These are phyloP conservation scores for Saguinus imperator DNA, from an alignment of 2,113 vertebrate species.

Conservation along the genomic window DNA sequence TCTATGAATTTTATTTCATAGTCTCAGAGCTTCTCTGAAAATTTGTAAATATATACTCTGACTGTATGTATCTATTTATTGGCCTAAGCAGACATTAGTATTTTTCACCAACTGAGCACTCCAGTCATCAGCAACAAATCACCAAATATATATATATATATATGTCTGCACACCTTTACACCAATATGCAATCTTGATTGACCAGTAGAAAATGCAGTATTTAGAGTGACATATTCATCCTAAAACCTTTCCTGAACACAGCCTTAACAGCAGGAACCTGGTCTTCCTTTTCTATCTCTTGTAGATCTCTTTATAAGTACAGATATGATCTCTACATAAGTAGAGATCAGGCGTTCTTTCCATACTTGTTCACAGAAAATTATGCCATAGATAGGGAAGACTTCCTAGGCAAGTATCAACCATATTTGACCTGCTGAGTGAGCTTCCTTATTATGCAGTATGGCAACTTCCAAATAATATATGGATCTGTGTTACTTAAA, in stretches of 20 bases:
- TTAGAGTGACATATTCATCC: constrained; percentile 89
- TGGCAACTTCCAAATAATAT: constrained; percentile 90
- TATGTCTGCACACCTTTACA: constrained; percentile 89
- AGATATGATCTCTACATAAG: constrained; percentile 87
- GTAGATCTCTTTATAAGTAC: constrained; percentile 93
- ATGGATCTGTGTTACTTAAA: constrained; percentile 89
- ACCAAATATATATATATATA: constrained; percentile 83
- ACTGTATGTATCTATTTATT: constrained; percentile 89
- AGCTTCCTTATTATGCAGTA: constrained; percentile 91
- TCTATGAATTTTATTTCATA: background rate
- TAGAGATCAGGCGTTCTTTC: constrained; percentile 93
- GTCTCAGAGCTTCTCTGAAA: background rate
- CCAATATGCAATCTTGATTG: constrained; percentile 90
- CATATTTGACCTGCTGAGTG: constrained; percentile 90
- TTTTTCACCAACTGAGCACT: constrained; percentile 88
- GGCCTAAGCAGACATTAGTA: constrained; percentile 90
- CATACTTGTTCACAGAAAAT: constrained; percentile 92
- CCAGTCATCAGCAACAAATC: constrained; percentile 91
- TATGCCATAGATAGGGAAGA: constrained; percentile 90
- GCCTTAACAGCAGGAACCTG: constrained; percentile 92
- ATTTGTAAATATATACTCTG: constrained; percentile 87
- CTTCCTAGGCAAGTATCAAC: constrained; percentile 92
- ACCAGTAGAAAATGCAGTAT: constrained; percentile 83
- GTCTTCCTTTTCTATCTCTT: constrained; percentile 93
- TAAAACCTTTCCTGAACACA: constrained; percentile 89